Evolutionary conservation across 1,140 invertebrate species (phyloP).

Genomic region (Tribolium castaneum): DNA sequence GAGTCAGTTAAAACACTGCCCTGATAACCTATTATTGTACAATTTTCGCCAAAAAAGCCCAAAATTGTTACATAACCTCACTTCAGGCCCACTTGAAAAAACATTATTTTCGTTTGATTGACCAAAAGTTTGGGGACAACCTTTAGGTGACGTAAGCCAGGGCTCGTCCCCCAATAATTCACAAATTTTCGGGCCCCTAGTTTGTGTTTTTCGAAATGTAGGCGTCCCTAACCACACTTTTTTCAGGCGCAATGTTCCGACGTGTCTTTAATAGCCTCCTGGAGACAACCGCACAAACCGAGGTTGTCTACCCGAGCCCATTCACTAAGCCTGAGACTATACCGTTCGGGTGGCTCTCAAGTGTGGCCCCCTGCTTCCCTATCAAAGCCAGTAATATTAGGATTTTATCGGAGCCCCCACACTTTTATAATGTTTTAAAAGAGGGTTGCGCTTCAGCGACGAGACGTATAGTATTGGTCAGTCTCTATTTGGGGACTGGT

Average conservation of each 20-base stretch:
- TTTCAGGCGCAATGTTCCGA: conserved; percentile 55
- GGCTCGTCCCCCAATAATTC: background rate
- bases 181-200: background rate
- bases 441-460: conserved; percentile 77
- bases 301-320: conserved; percentile 52
- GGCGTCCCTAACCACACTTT: conserved; percentile 21
- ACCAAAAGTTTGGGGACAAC: background rate
- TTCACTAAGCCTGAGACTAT: conserved; percentile 59
- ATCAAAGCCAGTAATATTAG: conserved; percentile 76
- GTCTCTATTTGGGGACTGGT: conserved; percentile 94
- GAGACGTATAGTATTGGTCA: conserved; percentile 87
- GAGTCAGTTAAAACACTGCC: too few species aligned
- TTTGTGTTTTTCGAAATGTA: background rate
- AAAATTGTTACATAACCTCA: background rate
- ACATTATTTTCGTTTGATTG: background rate
- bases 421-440: conserved; percentile 82
- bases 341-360: conserved; percentile 72
- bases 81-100: background rate
- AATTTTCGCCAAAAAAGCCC: background rate
- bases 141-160: background rate
- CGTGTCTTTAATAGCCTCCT: conserved; percentile 57
- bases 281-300: conserved; percentile 50
- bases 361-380: conserved; percentile 77
- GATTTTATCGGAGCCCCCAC: conserved; percentile 78
- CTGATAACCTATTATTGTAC: background rate